Percentiles rank a stretch among this genome's conserved stretches.
phyloP scores from a whole-genome alignment of 2,797 vertebrate species.

The Enteromius mattozi region DNA sequence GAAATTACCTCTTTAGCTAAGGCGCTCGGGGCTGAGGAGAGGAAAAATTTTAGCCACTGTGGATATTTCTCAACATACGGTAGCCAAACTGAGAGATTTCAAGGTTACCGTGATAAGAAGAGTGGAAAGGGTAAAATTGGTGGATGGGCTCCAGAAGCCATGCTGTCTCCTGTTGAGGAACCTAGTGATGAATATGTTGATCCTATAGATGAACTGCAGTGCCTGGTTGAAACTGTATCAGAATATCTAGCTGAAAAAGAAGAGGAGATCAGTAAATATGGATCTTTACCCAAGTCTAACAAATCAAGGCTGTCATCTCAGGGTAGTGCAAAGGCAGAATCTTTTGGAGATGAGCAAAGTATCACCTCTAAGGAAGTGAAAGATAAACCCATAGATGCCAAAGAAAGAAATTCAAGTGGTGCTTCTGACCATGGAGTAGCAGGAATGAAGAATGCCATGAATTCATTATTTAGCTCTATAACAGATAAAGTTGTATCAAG shows the following conservation, averaged over 20 bases:
- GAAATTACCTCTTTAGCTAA: slow-evolving; percentile 70
- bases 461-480: slow-evolving; percentile 84
- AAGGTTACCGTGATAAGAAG: slow-evolving; percentile 70
- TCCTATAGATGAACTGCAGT: slow-evolving; percentile 93
- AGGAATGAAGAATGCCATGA: slow-evolving; percentile 86
- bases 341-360: slow-evolving; percentile 70
- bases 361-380: slow-evolving; percentile 62
- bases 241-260: slow-evolving; percentile 98
- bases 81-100: slow-evolving; percentile 64
- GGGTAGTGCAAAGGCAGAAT: slow-evolving; percentile 72
- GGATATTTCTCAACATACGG: slow-evolving; percentile 64
- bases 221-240: slow-evolving; percentile 94
- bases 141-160: slow-evolving; percentile 74
- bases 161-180: slow-evolving; percentile 84
- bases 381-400: slow-evolving; percentile 62
- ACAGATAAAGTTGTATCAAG: slow-evolving; percentile 85
- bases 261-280: slow-evolving; percentile 93
- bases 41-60: slow-evolving; percentile 62
- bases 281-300: slow-evolving; percentile 82
- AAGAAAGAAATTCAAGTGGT: slow-evolving; percentile 57
- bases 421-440: slow-evolving; percentile 69
- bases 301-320: slow-evolving; percentile 77
- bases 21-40: slow-evolving; percentile 62
- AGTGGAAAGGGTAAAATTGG: slow-evolving; percentile 70
- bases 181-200: slow-evolving; percentile 87